Percentiles rank a stretch among this genome's conserved stretches.
Conservation (phyloP, 2,797 vertebrate genomes). For the Halcyon leucocephala region DNA sequence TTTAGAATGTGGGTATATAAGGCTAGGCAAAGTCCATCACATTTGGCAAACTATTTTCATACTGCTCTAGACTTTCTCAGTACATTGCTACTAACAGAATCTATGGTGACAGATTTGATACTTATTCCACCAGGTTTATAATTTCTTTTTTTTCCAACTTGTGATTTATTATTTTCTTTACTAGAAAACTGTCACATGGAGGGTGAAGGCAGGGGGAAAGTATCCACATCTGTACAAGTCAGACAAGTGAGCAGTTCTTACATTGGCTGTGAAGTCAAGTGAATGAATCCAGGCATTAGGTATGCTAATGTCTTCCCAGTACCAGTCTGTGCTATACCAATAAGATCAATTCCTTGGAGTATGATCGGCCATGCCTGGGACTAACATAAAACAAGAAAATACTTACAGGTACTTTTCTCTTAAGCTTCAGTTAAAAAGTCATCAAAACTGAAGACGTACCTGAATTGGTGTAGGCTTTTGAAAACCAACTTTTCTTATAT, state of each 20-base stretch:
- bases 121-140: background rate
- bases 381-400: conserved; percentile 76
- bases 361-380: conserved; percentile 95
- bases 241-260: conserved; percentile 75
- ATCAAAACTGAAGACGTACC: conserved; percentile 77
- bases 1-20: background rate
- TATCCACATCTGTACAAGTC: background rate
- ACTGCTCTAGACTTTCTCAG: background rate
- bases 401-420: background rate
- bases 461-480: conserved; percentile 93
- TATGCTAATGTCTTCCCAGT: conserved; percentile 96
- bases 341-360: conserved; percentile 92
- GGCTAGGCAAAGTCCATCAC: background rate
- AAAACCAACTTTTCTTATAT: conserved; percentile 89
- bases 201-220: background rate
- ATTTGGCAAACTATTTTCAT: background rate
- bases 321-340: conserved; percentile 96
- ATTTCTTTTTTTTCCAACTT: background rate
- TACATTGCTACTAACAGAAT: background rate
- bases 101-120: background rate
- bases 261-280: conserved; percentile 92
- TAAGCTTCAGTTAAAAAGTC: background rate
- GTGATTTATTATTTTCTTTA: background rate
- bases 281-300: conserved; percentile 95
- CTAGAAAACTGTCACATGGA: background rate